Evolutionary conservation across 2,797 vertebrate species (phyloP).

Genomic region (Cynodonichthys magdalenae): DNA sequence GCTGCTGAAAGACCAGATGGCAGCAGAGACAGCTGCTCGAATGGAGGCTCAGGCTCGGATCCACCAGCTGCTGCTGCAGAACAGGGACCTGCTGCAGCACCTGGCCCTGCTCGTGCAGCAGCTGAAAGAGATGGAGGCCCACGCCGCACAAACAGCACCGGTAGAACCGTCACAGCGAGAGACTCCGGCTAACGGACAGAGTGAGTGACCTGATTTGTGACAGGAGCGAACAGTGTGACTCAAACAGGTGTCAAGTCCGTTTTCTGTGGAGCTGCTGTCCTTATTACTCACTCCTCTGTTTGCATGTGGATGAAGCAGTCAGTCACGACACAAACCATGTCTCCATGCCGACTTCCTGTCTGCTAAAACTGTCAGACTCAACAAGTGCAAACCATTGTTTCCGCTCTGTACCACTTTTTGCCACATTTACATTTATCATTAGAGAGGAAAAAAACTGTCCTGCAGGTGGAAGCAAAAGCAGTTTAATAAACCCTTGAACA

Average conservation of each 20-base stretch:
- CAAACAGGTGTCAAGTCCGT: constrained; percentile 27
- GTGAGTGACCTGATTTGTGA: constrained; percentile 49
- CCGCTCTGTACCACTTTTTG: too few species aligned
- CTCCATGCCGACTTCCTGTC: constrained; percentile 17
- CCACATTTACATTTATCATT: neutral
- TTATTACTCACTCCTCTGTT: constrained; percentile 9
- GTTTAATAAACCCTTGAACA: neutral
- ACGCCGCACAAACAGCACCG: constrained; percentile 13
- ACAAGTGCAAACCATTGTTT: neutral
- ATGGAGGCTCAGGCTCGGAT: constrained; percentile 87
- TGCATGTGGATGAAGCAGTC: constrained; percentile 7
- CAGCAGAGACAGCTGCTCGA: constrained; percentile 82
- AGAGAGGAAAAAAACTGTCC: neutral
- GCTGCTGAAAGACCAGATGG: constrained; percentile 87
- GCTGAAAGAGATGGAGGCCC: constrained; percentile 84
- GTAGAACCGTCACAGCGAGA: constrained; percentile 33
- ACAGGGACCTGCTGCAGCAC: constrained; percentile 86
- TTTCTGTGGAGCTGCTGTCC: constrained; percentile 9
- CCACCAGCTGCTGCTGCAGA: constrained; percentile 88
- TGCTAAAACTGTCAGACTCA: constrained; percentile 5
- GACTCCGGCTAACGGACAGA: constrained; percentile 46
- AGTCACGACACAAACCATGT: constrained; percentile 12
- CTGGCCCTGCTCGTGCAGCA: constrained; percentile 87
- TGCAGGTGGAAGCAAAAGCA: neutral
- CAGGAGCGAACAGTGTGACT: constrained; percentile 3